Evolutionary conservation across 2,113 vertebrate genomes (phyloP).

Genomic region (Rhea americana): DNA sequence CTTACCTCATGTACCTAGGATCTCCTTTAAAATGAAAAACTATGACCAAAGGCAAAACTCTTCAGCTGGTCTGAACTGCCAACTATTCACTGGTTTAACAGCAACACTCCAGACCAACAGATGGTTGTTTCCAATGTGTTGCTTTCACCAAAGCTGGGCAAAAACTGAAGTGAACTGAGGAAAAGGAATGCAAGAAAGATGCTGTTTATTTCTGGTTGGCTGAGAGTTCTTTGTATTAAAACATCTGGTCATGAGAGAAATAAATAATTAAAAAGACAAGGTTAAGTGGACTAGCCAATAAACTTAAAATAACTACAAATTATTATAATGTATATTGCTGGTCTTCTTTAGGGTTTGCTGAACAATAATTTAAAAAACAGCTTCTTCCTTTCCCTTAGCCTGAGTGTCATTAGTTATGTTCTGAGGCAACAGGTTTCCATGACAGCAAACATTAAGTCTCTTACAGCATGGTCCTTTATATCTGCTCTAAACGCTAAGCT

Average conservation of each 20-base stretch:
- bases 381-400: constrained; percentile 22
- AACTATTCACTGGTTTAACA: accelerated
- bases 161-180: neutral
- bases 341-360: constrained; percentile 2
- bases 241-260: neutral
- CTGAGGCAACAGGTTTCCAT: constrained; percentile 71
- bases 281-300: neutral
- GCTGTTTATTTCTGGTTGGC: neutral
- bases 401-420: constrained; percentile 56
- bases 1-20: neutral
- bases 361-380: constrained; percentile 19
- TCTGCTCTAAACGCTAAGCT: constrained; percentile 4
- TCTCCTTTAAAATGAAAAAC: neutral
- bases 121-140: neutral
- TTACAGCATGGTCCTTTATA: constrained; percentile 23
- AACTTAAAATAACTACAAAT: neutral
- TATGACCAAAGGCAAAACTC: neutral
- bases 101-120: neutral
- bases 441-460: constrained; percentile 64
- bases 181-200: neutral
- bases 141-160: neutral
- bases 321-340: neutral
- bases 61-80: neutral
- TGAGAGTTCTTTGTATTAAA: neutral
- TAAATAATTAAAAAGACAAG: neutral